Evolutionary conservation across 1,140 invertebrate genomes (phyloP), one percentile per base, ranked within the genome.

Genomic region (Euura saliciscinereae): DNA sequence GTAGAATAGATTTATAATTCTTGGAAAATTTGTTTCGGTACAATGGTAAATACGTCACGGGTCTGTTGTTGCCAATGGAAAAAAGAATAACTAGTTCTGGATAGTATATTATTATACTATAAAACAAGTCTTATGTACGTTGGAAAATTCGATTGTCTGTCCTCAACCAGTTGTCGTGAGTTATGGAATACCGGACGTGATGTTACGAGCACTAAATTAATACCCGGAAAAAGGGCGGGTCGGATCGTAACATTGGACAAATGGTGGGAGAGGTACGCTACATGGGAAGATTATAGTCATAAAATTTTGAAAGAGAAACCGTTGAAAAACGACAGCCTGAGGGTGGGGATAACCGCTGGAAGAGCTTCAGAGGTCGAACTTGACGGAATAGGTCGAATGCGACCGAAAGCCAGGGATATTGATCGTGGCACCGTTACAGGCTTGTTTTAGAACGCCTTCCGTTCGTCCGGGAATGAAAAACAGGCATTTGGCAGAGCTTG

Each of bases 351-450:
- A 59, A 65, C 45, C 43, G 64, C 42, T 67, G 45, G 73, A 45
- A 65, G 43, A 71, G 46, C 69, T 70, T 74, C 73, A 72, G 69
- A 71, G 70, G 71, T 68, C 66, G 73, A 76, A 71, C 73, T 71
- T 76, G 71, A 73, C 73, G 71, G 71, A 76, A 76, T 66, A 65
- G 43, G 64, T 74, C 75, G 73, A 72, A 74, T 69, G 45, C 65
- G 72, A 71, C 75, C 73, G 71, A 76, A 65, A 11, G 51, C 69
- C 45, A 43, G 68, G 65, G 65, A 65, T 66, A 67, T 68, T 45
- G 65, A 68, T 72, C 71, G 65, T 44, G 65, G 10, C 59, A 43
- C 28, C 70, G 51, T 65, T 44, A 65, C 45, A 44, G 45, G 11
- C 51, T 64, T 51, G n/a, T 43, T 71, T 42, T 64, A 43, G n/a